Conservation (phyloP, 2,888 invertebrate genomes). For the Apamea crenata region DNA sequence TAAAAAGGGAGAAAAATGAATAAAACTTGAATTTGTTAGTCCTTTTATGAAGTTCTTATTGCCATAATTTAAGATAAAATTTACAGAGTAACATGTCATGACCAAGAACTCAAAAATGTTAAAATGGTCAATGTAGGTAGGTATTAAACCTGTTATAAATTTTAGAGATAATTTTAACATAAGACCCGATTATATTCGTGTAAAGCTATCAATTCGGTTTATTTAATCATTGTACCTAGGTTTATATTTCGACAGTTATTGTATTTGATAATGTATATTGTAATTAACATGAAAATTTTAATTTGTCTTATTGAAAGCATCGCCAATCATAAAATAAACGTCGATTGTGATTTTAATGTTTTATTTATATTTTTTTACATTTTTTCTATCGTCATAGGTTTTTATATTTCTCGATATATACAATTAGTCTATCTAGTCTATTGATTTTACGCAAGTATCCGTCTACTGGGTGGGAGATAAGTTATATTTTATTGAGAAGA, state of each 20-base stretch:
- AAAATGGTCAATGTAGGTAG: neutral
- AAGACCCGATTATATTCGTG: slow-evolving; percentile 30
- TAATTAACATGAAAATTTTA: slow-evolving; percentile 42
- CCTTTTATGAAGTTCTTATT: neutral
- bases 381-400: neutral
- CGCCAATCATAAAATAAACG: slow-evolving; percentile 65
- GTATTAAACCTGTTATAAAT: slow-evolving; percentile 7
- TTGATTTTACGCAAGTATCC: neutral
- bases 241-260: slow-evolving; percentile 33
- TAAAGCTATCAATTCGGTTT: slow-evolving; percentile 41
- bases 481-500: slow-evolving; percentile 1
- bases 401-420: neutral
- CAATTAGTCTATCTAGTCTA: neutral
- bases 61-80: slow-evolving; percentile 2
- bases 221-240: slow-evolving; percentile 36
- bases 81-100: slow-evolving; percentile 53
- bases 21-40: neutral
- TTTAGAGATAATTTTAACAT: slow-evolving; percentile 24
- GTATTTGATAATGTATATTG: slow-evolving; percentile 35
- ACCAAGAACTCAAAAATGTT: slow-evolving; percentile 32
- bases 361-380: slow-evolving; percentile 29
- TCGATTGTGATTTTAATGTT: slow-evolving; percentile 43
- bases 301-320: slow-evolving; percentile 49
- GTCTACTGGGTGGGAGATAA: neutral
- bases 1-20: neutral